These are phyloP conservation scores for Pantala flavescens DNA, from an alignment of 1,140 invertebrate genomes.

Conservation along the genomic window DNA sequence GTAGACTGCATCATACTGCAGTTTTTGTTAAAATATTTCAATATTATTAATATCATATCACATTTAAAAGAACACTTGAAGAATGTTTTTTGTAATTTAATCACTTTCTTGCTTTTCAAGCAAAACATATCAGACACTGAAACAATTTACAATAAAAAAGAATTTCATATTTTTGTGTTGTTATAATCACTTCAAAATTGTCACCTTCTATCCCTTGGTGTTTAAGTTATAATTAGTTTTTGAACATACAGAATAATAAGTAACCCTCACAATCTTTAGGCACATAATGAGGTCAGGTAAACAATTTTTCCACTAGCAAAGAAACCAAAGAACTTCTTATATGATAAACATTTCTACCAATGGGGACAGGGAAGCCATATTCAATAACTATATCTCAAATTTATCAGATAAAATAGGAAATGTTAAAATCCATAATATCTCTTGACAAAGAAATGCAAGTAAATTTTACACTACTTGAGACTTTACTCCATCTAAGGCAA, in stretches of 20 bases:
- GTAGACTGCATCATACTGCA: neutral
- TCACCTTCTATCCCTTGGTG: neutral
- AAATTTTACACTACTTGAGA: neutral
- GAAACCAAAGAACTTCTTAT: neutral
- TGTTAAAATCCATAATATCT: neutral
- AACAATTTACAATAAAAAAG: slow-evolving; percentile 1
- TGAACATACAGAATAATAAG: slow-evolving; percentile 2
- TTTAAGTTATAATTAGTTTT: neutral
- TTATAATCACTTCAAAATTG: neutral
- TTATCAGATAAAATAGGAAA: neutral
- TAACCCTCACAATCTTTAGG: neutral
- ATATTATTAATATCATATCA: neutral
- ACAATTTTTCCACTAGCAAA: neutral
- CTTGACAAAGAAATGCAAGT: neutral
- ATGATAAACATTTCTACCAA: too few relatives aligned
- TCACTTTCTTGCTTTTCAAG: neutral
- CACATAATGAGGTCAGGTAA: slow-evolving; percentile 1
- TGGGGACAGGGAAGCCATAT: too few relatives aligned
- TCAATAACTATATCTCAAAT: neutral
- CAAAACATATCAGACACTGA: slow-evolving; percentile 9
- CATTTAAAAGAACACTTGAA: slow-evolving; percentile 3
- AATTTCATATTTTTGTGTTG: neutral
- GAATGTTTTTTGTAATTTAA: neutral
- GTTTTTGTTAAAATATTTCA: neutral
- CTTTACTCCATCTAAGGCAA: neutral